Percentiles rank a stretch among this genome's conserved stretches.
Conservation (phyloP, 30 jellyfish, hydroid and myxozoan genomes). For the Aurelia sp. region DNA sequence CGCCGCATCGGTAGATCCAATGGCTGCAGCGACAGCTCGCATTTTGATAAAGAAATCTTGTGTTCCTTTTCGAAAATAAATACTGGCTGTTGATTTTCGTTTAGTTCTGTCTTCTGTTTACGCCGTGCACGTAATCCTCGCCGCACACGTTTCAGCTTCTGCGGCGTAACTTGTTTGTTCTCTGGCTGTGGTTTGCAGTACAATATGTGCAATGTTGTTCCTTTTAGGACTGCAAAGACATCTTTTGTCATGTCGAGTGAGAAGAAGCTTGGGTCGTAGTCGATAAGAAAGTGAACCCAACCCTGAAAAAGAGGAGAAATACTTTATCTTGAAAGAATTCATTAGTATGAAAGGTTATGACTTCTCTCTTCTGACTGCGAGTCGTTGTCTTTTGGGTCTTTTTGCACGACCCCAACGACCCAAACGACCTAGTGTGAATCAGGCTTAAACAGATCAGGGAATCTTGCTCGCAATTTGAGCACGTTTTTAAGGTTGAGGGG, state of each 20-base stretch:
- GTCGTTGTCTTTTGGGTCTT: too few species aligned
- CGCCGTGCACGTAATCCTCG: constrained; percentile 64
- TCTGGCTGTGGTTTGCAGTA: constrained; percentile 79
- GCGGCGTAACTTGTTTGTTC: constrained; percentile 48
- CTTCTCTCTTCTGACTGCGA: too few species aligned
- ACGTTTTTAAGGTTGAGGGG: too few species aligned
- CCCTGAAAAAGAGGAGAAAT: constrained; percentile 69
- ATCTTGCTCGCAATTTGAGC: too few species aligned
- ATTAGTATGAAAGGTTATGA: too few species aligned
- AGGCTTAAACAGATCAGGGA: too few species aligned
- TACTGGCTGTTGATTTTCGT: constrained; percentile 67
- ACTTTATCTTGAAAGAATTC: not conserved
- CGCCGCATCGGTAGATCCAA: constrained; percentile 95
- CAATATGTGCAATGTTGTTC: constrained; percentile 66
- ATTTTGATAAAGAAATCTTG: constrained; percentile 69
- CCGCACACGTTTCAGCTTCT: constrained; percentile 49
- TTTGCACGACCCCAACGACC: too few species aligned
- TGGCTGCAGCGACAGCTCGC: constrained; percentile 77
- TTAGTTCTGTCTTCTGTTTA: constrained; percentile 10
- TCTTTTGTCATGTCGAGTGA: constrained; percentile 77
- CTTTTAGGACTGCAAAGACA: constrained; percentile 76
- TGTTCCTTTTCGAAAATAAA: constrained; percentile 78
- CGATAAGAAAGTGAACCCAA: constrained; percentile 87
- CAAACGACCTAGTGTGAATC: too few species aligned
- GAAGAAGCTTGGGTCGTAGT: constrained; percentile 71